A percentile compares a stretch with the other conserved stretches of the same genome.
Conservation (phyloP, 2,797 vertebrate genomes). For the Otus scops region DNA sequence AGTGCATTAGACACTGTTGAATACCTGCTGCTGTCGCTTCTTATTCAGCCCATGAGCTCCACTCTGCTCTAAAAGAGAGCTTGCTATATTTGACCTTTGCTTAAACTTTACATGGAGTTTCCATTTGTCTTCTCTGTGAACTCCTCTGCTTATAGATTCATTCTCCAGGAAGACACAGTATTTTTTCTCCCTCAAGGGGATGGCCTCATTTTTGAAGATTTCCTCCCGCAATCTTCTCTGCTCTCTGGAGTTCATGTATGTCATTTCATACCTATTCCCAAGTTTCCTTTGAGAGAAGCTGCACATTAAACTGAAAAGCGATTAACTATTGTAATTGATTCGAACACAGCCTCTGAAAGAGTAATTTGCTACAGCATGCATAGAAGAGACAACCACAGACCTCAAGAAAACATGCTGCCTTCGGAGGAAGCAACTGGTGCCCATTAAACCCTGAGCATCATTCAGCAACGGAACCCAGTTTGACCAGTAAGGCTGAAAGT, state of each 20-base stretch:
- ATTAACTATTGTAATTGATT: slow-evolving; percentile 49
- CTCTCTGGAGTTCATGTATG: background rate
- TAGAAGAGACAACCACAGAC: background rate
- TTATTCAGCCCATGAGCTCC: background rate
- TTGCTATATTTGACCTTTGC: slow-evolving; percentile 28
- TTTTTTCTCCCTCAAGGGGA: background rate
- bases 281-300: slow-evolving; percentile 19
- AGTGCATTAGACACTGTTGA: background rate
- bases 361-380: background rate
- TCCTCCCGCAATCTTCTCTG: background rate
- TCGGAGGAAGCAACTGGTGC: background rate
- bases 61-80: background rate
- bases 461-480: background rate
- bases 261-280: background rate
- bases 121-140: slow-evolving; percentile 32
- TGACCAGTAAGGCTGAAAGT: background rate
- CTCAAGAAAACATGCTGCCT: background rate
- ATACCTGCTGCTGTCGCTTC: background rate
- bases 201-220: slow-evolving; percentile 28
- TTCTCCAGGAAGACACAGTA: slow-evolving; percentile 8
- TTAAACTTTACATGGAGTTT: slow-evolving; percentile 49
- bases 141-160: slow-evolving; percentile 11
- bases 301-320: background rate
- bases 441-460: background rate
- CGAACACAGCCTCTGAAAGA: background rate